Percentiles rank a stretch among this genome's conserved stretches.
These are phyloP conservation scores for Lacanobia oleracea DNA, from an alignment of 2,888 invertebrate species.

Conservation along the genomic window DNA sequence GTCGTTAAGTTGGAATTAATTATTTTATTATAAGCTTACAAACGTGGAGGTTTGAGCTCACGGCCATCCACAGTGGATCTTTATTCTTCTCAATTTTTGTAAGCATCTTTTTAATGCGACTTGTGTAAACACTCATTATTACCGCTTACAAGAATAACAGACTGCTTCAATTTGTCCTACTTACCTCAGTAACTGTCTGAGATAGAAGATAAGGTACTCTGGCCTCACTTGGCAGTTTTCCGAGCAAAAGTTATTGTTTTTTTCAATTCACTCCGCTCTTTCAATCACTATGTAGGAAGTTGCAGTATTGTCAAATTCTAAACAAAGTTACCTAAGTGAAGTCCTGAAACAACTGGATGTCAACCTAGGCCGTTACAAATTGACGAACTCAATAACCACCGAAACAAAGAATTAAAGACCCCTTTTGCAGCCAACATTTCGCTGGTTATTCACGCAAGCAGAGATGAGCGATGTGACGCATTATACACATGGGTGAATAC, in stretches of 20 bases:
- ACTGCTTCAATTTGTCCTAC: background rate
- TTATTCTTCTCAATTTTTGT: slow-evolving; percentile 43
- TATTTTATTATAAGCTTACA: slow-evolving; percentile 69
- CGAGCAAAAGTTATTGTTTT: background rate
- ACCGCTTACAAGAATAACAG: slow-evolving; percentile 3
- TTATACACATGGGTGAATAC: slow-evolving; percentile 51
- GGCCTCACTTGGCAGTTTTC: too few species aligned
- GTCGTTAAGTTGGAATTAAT: slow-evolving; percentile 74
- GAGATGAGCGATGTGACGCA: slow-evolving; percentile 52
- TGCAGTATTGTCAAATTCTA: background rate
- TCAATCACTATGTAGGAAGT: background rate
- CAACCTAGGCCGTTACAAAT: background rate
- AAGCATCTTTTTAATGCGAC: slow-evolving; percentile 8
- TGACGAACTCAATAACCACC: background rate
- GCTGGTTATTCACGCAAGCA: slow-evolving; percentile 64
- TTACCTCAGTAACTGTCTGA: background rate
- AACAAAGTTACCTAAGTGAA: background rate
- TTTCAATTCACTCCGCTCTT: background rate
- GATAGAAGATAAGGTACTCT: background rate
- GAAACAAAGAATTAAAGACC: slow-evolving; percentile 5
- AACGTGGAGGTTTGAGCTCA: slow-evolving; percentile 70
- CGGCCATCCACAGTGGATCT: slow-evolving; percentile 66
- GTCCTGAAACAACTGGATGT: background rate
- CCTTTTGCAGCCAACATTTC: slow-evolving; percentile 37
- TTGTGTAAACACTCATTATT: slow-evolving; percentile 16